A percentile compares a stretch with the other conserved stretches of the same genome.
Conservation (phyloP, 1,140 invertebrate species). For the Eciton burchellii region DNA sequence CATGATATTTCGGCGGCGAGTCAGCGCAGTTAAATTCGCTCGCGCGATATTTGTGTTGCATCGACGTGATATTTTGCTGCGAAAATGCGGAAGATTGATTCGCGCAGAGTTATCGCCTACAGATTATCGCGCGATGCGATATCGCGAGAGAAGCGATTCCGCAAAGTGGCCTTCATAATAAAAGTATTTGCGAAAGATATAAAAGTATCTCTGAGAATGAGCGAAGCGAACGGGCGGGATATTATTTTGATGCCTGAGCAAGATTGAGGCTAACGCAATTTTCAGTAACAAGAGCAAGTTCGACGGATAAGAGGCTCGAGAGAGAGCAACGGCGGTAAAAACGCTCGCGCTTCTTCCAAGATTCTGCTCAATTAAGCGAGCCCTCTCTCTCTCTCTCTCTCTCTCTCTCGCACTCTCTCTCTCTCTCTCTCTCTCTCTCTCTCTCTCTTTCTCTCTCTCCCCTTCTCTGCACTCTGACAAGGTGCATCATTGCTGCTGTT, state of each 20-base stretch:
- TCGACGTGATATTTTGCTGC: conserved; percentile 53
- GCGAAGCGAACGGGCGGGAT: not conserved
- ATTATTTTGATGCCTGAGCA: not conserved
- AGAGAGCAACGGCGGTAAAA: conserved; percentile 65
- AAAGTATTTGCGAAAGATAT: not conserved
- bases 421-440: no score
- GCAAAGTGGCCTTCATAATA: not conserved
- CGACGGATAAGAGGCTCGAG: not conserved
- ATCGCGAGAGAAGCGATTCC: not conserved
- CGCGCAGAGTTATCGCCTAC: conserved; percentile 19
- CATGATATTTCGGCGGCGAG: conserved; percentile 65
- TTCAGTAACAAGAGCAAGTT: conserved; percentile 10
- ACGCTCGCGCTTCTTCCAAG: conserved; percentile 74
- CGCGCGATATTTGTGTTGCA: conserved; percentile 45
- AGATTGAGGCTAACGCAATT: conserved; percentile 7
- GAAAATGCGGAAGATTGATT: conserved; percentile 28
- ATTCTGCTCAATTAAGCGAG: conserved; percentile 82
- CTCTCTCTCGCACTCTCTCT: conserved; percentile 48
- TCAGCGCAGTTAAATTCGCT: conserved; percentile 47
- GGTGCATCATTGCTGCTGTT: conserved; percentile 83
- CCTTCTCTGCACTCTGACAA: conserved; percentile 73
- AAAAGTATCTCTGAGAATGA: not conserved
- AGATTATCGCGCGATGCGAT: not conserved
- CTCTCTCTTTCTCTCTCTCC: no score
- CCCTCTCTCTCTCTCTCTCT: no score